Base-by-base conservation (phyloP, 2,797 vertebrate species). In the Rhinichthys osculus region DNA sequence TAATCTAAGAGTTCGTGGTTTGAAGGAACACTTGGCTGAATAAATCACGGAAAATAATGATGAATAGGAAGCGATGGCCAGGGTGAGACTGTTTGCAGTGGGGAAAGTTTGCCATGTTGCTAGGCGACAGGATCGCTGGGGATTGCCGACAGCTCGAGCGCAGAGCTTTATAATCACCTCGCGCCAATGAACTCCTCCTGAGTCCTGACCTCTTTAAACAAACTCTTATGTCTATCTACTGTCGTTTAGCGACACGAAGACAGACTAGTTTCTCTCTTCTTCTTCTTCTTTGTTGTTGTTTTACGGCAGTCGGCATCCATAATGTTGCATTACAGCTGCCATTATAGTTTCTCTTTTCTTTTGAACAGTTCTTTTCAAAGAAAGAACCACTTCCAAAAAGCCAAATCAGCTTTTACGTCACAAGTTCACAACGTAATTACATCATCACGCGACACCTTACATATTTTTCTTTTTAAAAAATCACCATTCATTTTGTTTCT, bases 61-160 rank as follows among this genome's bases (percentile, higher is more conserved):
- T 73, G 47, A 81, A 79, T 2, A 85, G 27, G 42, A 76, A 67
- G 21, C 59, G 14, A 59, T 38, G 42, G 44, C 30, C 62, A 38
- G 76, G 67, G 44, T 64, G 82, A 35, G 59, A 77, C 66, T 44
- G 76, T 66, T 66, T 66, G 19, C 69, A 33, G 40, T 23, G 4
- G 52, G 73, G 79, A 73, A 90, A 87, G 89, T 93, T 94, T 94
- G 91, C 64, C 7, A 27, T 66, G 94, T 95, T 94, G 92, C 95
- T 90, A 81, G 5, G 94, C 89, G 90, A 94, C 90, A 59, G 35
- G 14, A 27, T 27, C 81, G 35, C 87, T 70, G 42, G 79, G 47
- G 84, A 47, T 77, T 42, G 30, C 67, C 79, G 44, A 78, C 52
- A 82, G 79, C 77, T 79, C 83, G 83, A 85, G 76, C 77, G 14